Conservation (phyloP, 2,888 invertebrate species). For the Camponotus fellah region DNA sequence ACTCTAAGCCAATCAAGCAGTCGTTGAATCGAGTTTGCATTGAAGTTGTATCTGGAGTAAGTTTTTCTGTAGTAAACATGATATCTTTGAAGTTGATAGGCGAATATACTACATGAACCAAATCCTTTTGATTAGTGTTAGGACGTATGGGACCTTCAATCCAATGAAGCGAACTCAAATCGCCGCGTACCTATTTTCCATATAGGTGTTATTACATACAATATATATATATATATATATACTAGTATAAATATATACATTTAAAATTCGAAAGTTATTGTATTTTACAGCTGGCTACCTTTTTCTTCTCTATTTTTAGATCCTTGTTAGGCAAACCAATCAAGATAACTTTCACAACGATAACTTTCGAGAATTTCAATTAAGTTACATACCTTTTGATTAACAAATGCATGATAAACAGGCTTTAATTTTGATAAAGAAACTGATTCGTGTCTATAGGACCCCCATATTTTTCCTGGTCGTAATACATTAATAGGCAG, state of each 20-base stretch:
- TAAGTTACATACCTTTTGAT: conserved; percentile 86
- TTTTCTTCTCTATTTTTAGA: neutral
- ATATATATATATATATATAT: no score
- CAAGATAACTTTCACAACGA: no score
- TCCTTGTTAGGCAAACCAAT: neutral
- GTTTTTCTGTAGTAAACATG: conserved; percentile 97
- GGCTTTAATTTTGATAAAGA: conserved; percentile 86
- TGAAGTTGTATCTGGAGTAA: conserved; percentile 93
- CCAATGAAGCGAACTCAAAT: conserved; percentile 95
- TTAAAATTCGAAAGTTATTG: neutral
- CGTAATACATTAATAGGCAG: conserved; percentile 91
- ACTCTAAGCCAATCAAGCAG: conserved; percentile 90
- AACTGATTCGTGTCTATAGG: conserved; percentile 93
- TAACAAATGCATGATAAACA: conserved; percentile 91
- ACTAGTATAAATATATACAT: no score
- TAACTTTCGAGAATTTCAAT: neutral
- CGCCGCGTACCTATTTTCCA: conserved; percentile 89
- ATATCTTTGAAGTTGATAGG: conserved; percentile 97
- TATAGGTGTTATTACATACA: neutral
- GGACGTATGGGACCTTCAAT: conserved; percentile 89
- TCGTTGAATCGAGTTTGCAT: conserved; percentile 89
- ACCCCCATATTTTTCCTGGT: conserved; percentile 90
- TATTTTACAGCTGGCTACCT: neutral
- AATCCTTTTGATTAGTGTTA: conserved; percentile 57
- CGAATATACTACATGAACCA: conserved; percentile 90